Percentiles rank a stretch among this genome's conserved stretches.
Evolutionary conservation across 2,113 vertebrate genomes (phyloP).

Genomic region (Uria aalge): DNA sequence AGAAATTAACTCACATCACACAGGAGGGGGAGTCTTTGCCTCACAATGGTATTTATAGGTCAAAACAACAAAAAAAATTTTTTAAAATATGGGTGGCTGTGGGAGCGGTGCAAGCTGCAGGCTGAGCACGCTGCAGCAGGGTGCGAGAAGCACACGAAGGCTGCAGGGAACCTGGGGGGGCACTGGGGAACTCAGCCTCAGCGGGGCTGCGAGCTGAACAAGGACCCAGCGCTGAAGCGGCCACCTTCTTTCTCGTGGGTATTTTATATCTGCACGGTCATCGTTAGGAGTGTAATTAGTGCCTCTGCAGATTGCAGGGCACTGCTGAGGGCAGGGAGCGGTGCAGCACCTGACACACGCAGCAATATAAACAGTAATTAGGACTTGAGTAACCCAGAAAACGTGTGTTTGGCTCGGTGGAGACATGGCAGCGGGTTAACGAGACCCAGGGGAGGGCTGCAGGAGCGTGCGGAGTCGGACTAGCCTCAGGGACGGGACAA

Average conservation of each 20-base stretch:
- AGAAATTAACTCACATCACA: not conserved
- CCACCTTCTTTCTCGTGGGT: not conserved
- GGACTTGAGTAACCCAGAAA: not conserved
- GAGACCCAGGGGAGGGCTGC: not conserved
- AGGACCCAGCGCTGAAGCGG: not conserved
- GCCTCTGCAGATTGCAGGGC: not conserved
- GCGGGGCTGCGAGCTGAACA: not conserved
- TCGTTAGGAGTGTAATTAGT: not conserved
- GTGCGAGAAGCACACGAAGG: not conserved
- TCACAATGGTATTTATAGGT: not conserved
- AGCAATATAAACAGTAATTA: not conserved
- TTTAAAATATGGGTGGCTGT: not conserved
- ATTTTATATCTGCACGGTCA: not conserved
- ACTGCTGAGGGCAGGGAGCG: not conserved
- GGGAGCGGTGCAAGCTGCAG: not conserved
- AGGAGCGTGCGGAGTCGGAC: rapidly evolving
- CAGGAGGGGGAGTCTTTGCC: not conserved
- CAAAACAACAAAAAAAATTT: not conserved
- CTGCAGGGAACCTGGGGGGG: not conserved
- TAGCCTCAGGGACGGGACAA: rapidly evolving
- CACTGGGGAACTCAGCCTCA: not conserved
- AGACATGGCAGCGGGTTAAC: not conserved
- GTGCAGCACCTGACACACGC: not conserved
- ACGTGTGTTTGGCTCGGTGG: not conserved
- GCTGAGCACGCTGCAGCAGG: not conserved